Conservation (phyloP, 1,140 invertebrate genomes). For the Pogonomyrmex californicus region DNA sequence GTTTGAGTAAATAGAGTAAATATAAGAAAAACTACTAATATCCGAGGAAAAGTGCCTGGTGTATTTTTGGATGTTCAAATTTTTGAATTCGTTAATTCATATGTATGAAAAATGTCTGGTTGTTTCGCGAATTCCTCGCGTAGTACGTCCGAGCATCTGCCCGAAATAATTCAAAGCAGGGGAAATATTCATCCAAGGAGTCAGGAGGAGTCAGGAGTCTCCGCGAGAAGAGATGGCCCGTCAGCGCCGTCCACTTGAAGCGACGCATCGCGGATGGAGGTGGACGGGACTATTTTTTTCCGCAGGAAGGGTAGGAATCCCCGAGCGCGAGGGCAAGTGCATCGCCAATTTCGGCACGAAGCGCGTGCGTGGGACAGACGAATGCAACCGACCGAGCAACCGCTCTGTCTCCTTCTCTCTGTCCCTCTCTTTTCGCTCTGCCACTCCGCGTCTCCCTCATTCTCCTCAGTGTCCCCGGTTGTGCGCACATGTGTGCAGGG, state of each 20-base stretch:
- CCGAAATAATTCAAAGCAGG: constrained; percentile 16
- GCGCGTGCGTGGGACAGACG: constrained; percentile 72
- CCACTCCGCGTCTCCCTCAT: constrained; percentile 52
- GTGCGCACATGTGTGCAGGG: constrained; percentile 76
- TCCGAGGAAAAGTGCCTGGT: not conserved
- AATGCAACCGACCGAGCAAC: constrained; percentile 42
- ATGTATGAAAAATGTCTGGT: not conserved
- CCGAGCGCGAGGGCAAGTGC: constrained; percentile 67
- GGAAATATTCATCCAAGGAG: not conserved
- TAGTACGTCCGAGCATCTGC: too few relatives aligned
- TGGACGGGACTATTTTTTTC: constrained; percentile 64
- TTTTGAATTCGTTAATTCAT: not conserved
- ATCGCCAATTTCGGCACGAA: constrained; percentile 70
- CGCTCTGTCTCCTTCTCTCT: constrained; percentile 9
- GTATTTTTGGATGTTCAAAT: not conserved
- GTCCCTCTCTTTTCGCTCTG: not conserved
- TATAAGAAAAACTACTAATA: not conserved
- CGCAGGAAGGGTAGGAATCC: constrained; percentile 46
- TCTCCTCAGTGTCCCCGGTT: constrained; percentile 60
- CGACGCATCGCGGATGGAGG: constrained; percentile 6
- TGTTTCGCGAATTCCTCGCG: not conserved
- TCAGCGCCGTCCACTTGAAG: constrained; percentile 13
- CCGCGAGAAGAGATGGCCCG: not conserved
- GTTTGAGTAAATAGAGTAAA: not conserved
- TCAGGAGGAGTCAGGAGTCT: not conserved